Evolutionary conservation across 1,140 invertebrate genomes (phyloP), one percentile per base, ranked within the genome.

Genomic region (Conopomorpha cramerella): DNA sequence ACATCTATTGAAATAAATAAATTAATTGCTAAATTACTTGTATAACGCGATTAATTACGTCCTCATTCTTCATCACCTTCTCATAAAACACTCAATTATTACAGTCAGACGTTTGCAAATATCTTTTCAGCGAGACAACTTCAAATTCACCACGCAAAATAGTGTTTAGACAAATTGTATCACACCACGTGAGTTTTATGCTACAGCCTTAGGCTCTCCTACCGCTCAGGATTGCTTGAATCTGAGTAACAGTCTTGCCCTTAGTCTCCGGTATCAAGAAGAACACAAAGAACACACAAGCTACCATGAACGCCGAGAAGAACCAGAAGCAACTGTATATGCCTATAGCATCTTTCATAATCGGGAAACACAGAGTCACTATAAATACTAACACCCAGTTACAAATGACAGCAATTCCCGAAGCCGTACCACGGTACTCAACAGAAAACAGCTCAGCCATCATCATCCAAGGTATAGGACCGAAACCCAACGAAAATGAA

Each of bases 181-280:
- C n/a, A n/a, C n/a, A n/a, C n/a, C n/a, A n/a, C n/a, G n/a, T n/a
- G n/a, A n/a, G n/a, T n/a, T n/a, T n/a, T n/a, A n/a, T n/a, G n/a
- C n/a, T n/a, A n/a, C n/a, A n/a, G n/a, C n/a, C n/a, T n/a, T n/a
- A n/a, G n/a, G n/a, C n/a, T n/a, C n/a, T n/a, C n/a, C 46, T 48
- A 33, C 64, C 66, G 29, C 60, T 30, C 76, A 78, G 2, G 49
- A 81, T 74, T 10, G 67, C 53, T 58, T 88, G 86, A 49, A 95
- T 91, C 59, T 92, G 84, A 38, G 89, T 82, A 27, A 87, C 72
- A 11, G 78, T 85, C 55, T 88, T 91, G 7, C 92, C 92, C 65
- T 91, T 93, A 0, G 92, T 96, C 80, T 96, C 93, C 0, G 90
- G 89, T 2, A 96, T 74, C 16, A 86, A 63, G n/a, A 87, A 62